Base-by-base conservation (phyloP, 2,888 invertebrate species). In the Hirtodrosophila cameraria region DNA sequence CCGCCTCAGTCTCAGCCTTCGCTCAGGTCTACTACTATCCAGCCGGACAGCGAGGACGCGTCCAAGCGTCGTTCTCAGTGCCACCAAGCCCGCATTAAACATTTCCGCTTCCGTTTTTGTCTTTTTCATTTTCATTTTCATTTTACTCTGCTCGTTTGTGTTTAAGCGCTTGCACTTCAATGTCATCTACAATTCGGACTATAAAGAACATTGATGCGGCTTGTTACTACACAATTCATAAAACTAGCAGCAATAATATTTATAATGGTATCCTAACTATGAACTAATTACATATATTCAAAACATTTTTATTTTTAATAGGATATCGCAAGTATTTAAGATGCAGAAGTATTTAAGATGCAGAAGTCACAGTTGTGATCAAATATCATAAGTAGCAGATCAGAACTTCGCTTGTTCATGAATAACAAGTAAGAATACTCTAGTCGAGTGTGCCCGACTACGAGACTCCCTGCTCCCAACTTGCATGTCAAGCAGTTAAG, bases 81-180 rank as follows among this genome's bases (percentile, higher is more conserved):
- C 60, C 35, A 15, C 45, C 49, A 60, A 59, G 33, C 79, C 77
- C 69, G 76, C 77, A 79, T 77, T 74, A 57, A 69, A 59, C 61
- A 79, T 77, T 62, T 77, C 72, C 72, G 65, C 45, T 57, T 63
- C 61, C 65, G 77, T 38, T 61, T 42, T 49, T 65, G 57, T 62
- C 61, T 52, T 38, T 58, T 70, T 64, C 45, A 36, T 63, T 60
- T 53, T 62, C 61, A 48, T 38, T 58, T 70, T 64, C 45, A 36
- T 63, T 60, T 53, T 52, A 13, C 30, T 18, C 28, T 31, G 33
- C 20, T 50, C 57, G 30, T 49, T 49, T 48, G 41, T 42, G 31
- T 15, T 15, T 33, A 46, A 16, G 59, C 48, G 48, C 38, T 75
- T 59, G 59, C 60, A 72, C 54, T 61, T 58, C 52, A 65, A 62